Evolutionary conservation across 2,113 vertebrate genomes (phyloP), one percentile per base, ranked within the genome.

Genomic region (Xerus inauris): DNA sequence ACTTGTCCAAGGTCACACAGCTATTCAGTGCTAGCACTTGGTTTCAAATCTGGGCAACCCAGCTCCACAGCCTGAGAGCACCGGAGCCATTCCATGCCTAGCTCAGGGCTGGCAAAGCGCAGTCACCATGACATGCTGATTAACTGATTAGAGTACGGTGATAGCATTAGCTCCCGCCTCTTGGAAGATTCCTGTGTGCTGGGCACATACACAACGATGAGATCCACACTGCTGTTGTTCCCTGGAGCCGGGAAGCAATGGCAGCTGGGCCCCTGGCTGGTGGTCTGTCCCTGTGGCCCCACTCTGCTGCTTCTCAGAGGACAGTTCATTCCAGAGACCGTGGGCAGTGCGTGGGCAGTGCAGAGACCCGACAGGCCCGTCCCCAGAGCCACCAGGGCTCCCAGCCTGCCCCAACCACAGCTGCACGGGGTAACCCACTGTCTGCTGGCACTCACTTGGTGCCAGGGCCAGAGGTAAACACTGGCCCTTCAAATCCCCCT

Each of bases 51-150:
- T 26, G 62, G 30, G 81, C 49, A 80, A 20, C 2, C 54, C 83
- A 49, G 12, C 11, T 89, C 73, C 12, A 10, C 32, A 84, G 54
- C 32, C 45, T 10, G 2, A 59, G 59, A 42, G 5, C 42, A 26
- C 11, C 12, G 1, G 22, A 0, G 28, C 40, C 42, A 3, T 8
- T 32, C 26, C 32, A 2, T 3, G 17, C 22, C 3, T 40, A 17
- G 69, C 32, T 94, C 45, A 24, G 76, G 35, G 6, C 35, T 14
- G 45, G 28, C 24, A 76, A 85, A 85, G 83, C 32, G 5, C 1
- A 57, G 20, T 79, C 35, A 38, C 65, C n/a, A 9, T 13, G 42
- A 86, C 38, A 42, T 79, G 5, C 47, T 30, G 64, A 35, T 83
- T 47, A 4, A 8, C 54, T 72, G 69, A 28, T 77, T 40, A 71